Conservation (phyloP, 2,888 invertebrate genomes). For the Acrobasis repandana region DNA sequence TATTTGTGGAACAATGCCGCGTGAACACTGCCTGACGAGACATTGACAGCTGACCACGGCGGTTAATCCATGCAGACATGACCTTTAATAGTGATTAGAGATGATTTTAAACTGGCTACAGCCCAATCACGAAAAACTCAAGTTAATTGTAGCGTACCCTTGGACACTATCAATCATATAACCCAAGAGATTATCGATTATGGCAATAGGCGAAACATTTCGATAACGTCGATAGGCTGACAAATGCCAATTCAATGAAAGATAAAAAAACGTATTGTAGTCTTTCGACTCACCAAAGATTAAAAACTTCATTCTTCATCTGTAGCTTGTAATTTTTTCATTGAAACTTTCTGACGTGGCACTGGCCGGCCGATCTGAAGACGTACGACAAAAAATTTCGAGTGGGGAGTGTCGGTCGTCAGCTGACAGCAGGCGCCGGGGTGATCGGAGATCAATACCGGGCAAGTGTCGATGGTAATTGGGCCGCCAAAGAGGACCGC, state of each 20-base stretch:
- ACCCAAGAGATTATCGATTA: no score
- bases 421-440: conserved; percentile 31
- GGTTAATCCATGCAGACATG: conserved; percentile 23
- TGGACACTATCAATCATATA: background rate
- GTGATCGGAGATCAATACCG: conserved; percentile 48
- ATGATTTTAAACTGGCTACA: conserved; percentile 2
- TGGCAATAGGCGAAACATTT: no score
- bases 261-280: no score
- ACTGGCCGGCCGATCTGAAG: background rate
- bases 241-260: no score
- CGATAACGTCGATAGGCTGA: no score
- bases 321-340: background rate
- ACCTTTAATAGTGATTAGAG: conserved; percentile 21
- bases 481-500: conserved; percentile 34
- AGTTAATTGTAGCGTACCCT: background rate
- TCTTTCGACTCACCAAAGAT: no score
- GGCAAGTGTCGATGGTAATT: conserved; percentile 47
- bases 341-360: background rate
- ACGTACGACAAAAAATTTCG: background rate
- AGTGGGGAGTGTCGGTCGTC: conserved; percentile 22
- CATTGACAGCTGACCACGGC: conserved; percentile 51
- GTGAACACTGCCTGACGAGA: conserved; percentile 44
- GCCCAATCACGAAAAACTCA: conserved; percentile 10
- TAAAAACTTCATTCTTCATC: no score
- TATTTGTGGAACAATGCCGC: conserved; percentile 68